phyloP scores from a whole-genome alignment of 1,140 invertebrate genomes.

The Ruditapes philippinarum region DNA sequence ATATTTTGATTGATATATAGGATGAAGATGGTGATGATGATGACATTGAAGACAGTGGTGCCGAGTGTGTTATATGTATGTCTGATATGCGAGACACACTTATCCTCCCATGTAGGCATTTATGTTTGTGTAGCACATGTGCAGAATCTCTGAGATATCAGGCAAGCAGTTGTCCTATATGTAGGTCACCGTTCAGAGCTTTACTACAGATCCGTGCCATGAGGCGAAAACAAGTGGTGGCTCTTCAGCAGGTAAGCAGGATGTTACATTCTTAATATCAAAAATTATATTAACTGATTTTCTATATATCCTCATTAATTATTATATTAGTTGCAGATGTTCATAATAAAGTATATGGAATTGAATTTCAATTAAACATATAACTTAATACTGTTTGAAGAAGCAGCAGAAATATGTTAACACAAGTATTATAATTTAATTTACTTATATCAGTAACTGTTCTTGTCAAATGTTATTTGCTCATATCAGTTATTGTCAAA shows the following conservation, averaged over 20 bases:
- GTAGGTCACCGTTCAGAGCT: conserved; percentile 98
- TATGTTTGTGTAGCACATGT: conserved; percentile 99
- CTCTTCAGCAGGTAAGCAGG: conserved; percentile 73
- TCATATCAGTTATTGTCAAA: no score
- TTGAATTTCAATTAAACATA: no score
- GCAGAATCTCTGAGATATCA: conserved; percentile 98
- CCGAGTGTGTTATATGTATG: conserved; percentile 99
- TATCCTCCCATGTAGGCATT: conserved; percentile 98
- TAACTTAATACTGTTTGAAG: no score
- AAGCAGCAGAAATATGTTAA: no score
- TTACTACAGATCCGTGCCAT: conserved; percentile 98
- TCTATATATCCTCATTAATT: no score
- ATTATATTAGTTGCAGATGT: no score
- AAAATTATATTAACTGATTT: no score
- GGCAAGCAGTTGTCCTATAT: conserved; percentile 99
- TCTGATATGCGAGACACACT: conserved; percentile 98
- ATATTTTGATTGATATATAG: conserved; percentile 7
- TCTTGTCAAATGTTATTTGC: no score
- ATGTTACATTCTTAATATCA: no score
- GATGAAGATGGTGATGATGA: conserved; percentile 88
- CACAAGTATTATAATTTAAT: no score
- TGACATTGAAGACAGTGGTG: conserved; percentile 97
- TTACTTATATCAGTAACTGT: no score
- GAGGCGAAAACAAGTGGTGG: conserved; percentile 90
- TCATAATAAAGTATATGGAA: no score